A percentile compares a stretch with the other conserved stretches of the same genome.
These are phyloP conservation scores for Hippopotamyrus pictus DNA, from an alignment of 2,797 vertebrate species.

Conservation along the genomic window DNA sequence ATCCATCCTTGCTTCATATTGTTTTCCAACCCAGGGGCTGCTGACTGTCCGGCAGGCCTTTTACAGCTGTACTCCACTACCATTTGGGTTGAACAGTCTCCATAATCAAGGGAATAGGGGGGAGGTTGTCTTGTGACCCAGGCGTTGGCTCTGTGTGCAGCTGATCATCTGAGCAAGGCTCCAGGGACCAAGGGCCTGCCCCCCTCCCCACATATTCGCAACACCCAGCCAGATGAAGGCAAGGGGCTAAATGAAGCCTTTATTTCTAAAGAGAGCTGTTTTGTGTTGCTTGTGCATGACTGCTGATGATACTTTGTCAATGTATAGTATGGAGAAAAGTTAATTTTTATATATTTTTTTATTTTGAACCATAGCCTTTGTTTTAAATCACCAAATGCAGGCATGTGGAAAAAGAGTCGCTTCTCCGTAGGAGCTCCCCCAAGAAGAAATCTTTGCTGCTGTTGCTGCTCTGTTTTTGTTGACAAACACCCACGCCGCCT, in stretches of 20 bases:
- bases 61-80: not conserved
- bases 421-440: not conserved
- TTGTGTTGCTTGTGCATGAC: not conserved
- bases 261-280: constrained; percentile 28
- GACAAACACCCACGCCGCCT: not conserved
- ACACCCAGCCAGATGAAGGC: not conserved
- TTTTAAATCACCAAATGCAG: not conserved
- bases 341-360: not conserved
- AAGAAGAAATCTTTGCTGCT: not conserved
- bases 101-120: not conserved
- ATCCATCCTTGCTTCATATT: not conserved
- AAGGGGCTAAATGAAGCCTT: not conserved
- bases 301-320: not conserved
- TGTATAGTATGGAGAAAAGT: not conserved
- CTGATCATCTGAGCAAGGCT: constrained; percentile 18
- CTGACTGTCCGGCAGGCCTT: not conserved
- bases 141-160: constrained; percentile 16
- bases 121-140: constrained; percentile 20
- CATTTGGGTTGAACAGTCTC: not conserved
- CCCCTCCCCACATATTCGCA: not conserved
- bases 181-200: not conserved
- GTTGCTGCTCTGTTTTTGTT: not conserved
- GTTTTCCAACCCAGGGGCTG: not conserved
- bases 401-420: not conserved
- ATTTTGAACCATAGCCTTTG: not conserved